These are phyloP conservation scores for Lepeophtheirus salmonis DNA, from an alignment of 1,140 invertebrate species.

Conservation along the genomic window DNA sequence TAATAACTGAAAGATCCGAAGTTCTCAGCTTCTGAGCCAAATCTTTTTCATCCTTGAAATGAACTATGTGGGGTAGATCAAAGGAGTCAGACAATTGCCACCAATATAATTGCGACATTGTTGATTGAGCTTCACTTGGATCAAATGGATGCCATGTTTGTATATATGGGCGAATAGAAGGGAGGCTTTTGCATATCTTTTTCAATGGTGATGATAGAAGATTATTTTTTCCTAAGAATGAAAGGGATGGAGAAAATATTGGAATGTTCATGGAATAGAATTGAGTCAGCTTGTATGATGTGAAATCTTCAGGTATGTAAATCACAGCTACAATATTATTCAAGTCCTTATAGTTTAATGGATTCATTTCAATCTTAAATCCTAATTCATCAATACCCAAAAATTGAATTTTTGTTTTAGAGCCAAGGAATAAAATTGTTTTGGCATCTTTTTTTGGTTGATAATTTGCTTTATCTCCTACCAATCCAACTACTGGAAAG, in stretches of 20 bases:
- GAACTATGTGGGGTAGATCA: not conserved
- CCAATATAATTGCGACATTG: not conserved
- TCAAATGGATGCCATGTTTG: not conserved
- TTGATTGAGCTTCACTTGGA: not conserved
- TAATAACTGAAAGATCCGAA: not conserved
- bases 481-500: not conserved
- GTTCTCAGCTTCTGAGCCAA: not conserved
- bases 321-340: not conserved
- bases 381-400: too few relatives aligned
- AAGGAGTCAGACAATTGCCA: not conserved
- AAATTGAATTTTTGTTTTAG: too few relatives aligned
- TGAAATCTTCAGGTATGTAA: not conserved
- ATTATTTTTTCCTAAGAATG: not conserved
- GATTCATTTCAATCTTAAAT: too few relatives aligned
- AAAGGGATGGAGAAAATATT: not conserved
- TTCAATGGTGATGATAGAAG: not conserved
- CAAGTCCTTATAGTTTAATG: too few relatives aligned
- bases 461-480: not conserved
- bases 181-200: not conserved
- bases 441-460: too few relatives aligned
- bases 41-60: not conserved
- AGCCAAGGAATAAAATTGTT: too few relatives aligned
- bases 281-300: not conserved
- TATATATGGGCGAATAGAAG: not conserved
- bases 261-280: not conserved